A percentile compares a stretch with the other conserved stretches of the same genome.
Evolutionary conservation across 2,888 invertebrate species (phyloP).

Genomic region (Celastrina argiolus): DNA sequence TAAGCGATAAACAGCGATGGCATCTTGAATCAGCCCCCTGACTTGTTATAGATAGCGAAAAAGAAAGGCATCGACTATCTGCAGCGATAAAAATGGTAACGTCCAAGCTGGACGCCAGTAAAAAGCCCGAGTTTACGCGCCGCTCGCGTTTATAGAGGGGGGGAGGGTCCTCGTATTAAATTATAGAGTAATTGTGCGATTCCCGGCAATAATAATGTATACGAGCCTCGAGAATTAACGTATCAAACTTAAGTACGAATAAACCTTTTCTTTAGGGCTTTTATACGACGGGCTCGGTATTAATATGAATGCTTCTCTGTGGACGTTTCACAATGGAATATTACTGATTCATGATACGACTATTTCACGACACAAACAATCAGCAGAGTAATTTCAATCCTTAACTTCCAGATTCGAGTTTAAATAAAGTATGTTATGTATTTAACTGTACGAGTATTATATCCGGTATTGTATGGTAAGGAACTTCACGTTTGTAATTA

Average conservation of each 20-base stretch:
- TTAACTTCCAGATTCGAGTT: not conserved
- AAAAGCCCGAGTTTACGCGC: slow-evolving; percentile 5
- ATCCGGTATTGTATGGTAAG: no score
- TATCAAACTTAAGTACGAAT: slow-evolving; percentile 1
- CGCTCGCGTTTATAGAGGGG: slow-evolving; percentile 6
- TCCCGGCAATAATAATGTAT: not conserved
- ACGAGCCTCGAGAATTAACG: slow-evolving; percentile 5
- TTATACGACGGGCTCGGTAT: not conserved
- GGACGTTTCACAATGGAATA: not conserved
- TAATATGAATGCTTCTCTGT: slow-evolving; percentile 4
- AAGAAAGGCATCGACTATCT: not conserved
- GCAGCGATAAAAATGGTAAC: slow-evolving; percentile 3
- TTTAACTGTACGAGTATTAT: no score
- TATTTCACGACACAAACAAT: not conserved
- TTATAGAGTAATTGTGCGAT: not conserved
- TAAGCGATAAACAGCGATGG: no score
- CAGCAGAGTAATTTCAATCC: not conserved
- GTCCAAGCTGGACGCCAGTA: not conserved
- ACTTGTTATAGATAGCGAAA: no score
- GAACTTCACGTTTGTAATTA: no score
- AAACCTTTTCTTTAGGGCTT: slow-evolving; percentile 8
- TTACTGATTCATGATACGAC: not conserved
- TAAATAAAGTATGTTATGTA: no score
- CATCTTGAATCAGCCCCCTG: no score
- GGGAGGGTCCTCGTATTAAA: not conserved